Evolutionary conservation across 1,140 invertebrate genomes (phyloP), one percentile per base, ranked within the genome.

Genomic region (Battus philenor): DNA sequence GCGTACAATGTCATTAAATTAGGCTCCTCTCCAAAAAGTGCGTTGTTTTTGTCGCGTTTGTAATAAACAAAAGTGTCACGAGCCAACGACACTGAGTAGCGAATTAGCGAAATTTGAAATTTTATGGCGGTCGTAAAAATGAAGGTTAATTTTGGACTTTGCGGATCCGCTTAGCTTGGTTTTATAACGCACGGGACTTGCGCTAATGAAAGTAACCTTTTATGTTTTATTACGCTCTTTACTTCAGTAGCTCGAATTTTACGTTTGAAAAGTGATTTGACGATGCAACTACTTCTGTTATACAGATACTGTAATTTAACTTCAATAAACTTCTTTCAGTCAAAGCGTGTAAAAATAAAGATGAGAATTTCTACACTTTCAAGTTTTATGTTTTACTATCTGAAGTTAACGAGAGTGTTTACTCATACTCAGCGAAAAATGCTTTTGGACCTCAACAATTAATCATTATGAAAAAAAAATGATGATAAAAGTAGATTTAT

Each of bases 91-190:
- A 41, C 24, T 41, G 38, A 41, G 38, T 16, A 41, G 38, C 38
- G 38, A 29, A 41, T 41, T 41, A 41, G 38, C 38, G 38, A 41
- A 41, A 41, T 41, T 41, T 41, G 38, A 41, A 41, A 41, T 41
- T 41, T 41, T 41, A 41, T 41, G 38, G 13, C 38, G 24, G 22
- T 41, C 38, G 38, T 41, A 41, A 41, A 41, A 41, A 29, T 41
- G 24, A 41, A 41, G 38, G 38, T 41, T 41, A 41, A 13, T 41
- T 41, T 41, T 41, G 38, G 24, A 41, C 24, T 41, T 41, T 41
- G 38, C 24, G 38, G 24, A 41, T 41, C 38, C 38, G 38, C 38
- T 41, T 26, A 16, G 17, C 38, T 27, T 26, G 38, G 38, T 41
- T 41, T 41, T 41, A 41, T 26, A 13, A 29, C 22, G 24, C 38